Conservation (phyloP, 2,888 invertebrate genomes). For the Dolomedes plantarius region DNA sequence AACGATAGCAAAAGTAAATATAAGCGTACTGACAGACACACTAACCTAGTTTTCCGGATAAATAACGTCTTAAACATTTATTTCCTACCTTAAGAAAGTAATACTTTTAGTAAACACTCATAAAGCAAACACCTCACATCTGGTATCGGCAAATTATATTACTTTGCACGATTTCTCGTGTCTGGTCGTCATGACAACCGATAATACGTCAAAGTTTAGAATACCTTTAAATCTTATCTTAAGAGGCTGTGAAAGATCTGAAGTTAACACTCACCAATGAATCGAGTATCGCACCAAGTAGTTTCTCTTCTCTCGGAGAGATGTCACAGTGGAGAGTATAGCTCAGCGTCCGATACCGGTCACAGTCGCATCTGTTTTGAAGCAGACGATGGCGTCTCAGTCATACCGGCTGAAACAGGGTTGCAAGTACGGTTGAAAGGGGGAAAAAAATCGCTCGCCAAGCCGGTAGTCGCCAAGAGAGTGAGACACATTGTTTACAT, state of each 20-base stretch:
- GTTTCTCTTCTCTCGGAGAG: not conserved
- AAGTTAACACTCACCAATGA: not conserved
- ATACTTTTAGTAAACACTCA: not conserved
- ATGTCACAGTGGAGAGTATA: not conserved
- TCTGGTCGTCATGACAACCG: conserved; percentile 49
- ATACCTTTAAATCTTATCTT: not conserved
- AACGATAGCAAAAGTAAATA: too few relatives aligned
- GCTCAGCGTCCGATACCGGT: not conserved
- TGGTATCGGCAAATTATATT: not conserved
- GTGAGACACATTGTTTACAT: not conserved
- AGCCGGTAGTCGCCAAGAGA: not conserved
- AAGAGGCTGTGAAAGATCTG: not conserved
- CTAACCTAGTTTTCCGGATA: not conserved
- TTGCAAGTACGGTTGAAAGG: not conserved
- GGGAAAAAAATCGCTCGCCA: not conserved
- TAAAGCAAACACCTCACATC: not conserved
- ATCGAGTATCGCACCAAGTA: too few relatives aligned
- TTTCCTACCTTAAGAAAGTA: not conserved
- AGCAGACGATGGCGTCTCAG: conserved; percentile 8
- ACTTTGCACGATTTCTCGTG: conserved; percentile 39
- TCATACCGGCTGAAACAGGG: not conserved
- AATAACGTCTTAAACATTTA: not conserved
- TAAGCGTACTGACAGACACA: not conserved
- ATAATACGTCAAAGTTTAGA: not conserved
- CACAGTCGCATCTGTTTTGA: not conserved